Base-by-base conservation (phyloP, 2,113 vertebrate species). In the Elephantulus edwardii region DNA sequence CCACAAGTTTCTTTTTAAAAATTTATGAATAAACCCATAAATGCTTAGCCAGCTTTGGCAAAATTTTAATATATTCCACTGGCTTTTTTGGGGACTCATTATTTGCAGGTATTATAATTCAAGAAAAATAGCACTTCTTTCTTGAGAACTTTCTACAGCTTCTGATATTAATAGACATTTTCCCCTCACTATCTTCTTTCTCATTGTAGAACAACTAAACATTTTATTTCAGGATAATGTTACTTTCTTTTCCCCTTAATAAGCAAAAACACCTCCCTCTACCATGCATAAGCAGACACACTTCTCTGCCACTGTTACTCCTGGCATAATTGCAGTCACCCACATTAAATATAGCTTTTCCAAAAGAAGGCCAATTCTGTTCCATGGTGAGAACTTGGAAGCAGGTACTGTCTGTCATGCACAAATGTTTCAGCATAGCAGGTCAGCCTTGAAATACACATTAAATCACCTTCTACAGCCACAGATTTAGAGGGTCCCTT, bases 51-150 rank as follows among this genome's bases (percentile, higher is more conserved):
- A 66, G 56, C 11, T 83, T 74, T 86, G 87, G 83, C 24, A 87
- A 68, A 35, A 74, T 60, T 85, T 60, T 75, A 20, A 54, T 58
- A 84, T 64, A 72, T 89, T 78, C 68, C 42, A 68, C 38, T 90
- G 42, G 24, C n/a, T 68, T 54, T 83, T 83, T 83, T 68, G 10
- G 40, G 75, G 50, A 66, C 9, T 78, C 40, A 83, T 83, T 92
- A 83, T 87, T 77, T 94, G 56, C n/a, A 64, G n/a, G 22, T 58
- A 82, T 72, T 77, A 78, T 60, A 78, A 77, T 79, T 58, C 35
- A 78, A 87, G 56, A 58, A 54, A 87, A 94, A 83, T 74, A 90
- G 56, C 77, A 86, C 76, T 86, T 22, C 64, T 26, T 60, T 68
- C 79, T 77, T 62, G 82, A 28, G 74, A 86, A 70, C 6, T 3